Base-by-base conservation (phyloP, 2,113 vertebrate genomes). In the Ciconia maguari region DNA sequence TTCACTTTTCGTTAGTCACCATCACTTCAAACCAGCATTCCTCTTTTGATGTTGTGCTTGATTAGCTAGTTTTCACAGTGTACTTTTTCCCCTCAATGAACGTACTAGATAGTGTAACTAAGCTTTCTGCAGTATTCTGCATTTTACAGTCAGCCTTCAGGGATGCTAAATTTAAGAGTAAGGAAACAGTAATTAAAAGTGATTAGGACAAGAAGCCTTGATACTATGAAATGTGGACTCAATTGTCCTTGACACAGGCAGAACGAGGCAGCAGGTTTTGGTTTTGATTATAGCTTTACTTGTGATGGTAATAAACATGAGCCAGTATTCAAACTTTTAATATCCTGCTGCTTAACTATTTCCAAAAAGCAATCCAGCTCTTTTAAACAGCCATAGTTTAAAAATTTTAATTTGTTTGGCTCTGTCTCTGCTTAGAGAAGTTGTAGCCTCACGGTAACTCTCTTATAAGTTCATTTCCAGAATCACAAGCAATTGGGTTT, bases 261-360 rank as follows among this genome's bases (percentile, higher is more conserved):
- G 83, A 98, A 97, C 22, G 16, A 95, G 94, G 94, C 93, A 95
- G 89, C 78, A 96, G 92, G 87, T 97, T 98, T 98, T 98, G 98
- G 97, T 98, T 98, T 98, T 98, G 97, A 98, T 98, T 98, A 98
- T 89, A 94, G 96, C 94, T 96, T 97, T 96, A 97, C 97, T 98
- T 98, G 95, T 79, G 62, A 97, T 98, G 98, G 98, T 98, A 98
- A 98, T 98, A 98, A 98, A 98, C 98, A 98, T 97, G 97, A 98
- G 92, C 97, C 95, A 97, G 97, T 91, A 98, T 97, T 98, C 97
- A 98, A 98, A 98, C 97, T 97, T 98, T 98, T 98, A 98, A 98
- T 98, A 98, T 98, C 98, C 98, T 98, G 98, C 98, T 98, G 97
- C 97, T 98, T 98, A 98, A 98, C 97, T 97, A 98, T 98, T 98